Percentiles rank a stretch among this genome's conserved stretches.
phyloP scores from a whole-genome alignment of 2,113 vertebrate genomes.

The Abramis brama region DNA sequence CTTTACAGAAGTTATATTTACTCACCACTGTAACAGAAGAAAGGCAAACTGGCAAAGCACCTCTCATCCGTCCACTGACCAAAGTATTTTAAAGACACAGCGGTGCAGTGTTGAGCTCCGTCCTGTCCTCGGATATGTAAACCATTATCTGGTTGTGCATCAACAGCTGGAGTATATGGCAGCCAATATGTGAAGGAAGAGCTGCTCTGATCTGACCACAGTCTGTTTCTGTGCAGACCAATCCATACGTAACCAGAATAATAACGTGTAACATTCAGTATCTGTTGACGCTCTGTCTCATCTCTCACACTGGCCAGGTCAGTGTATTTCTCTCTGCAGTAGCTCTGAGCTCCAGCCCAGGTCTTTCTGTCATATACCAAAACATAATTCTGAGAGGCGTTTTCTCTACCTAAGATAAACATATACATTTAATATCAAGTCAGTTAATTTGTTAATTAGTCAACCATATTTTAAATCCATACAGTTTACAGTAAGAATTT shows the following conservation, averaged over 20 bases:
- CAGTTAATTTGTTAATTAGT: too few species aligned
- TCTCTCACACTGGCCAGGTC: slow-evolving; percentile 26
- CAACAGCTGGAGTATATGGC: accelerated
- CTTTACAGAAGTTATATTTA: too few species aligned
- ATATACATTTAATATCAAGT: too few species aligned
- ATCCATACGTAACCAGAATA: slow-evolving; percentile 43
- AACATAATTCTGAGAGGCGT: too few species aligned
- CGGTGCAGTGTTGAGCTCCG: slow-evolving; percentile 8
- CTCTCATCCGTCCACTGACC: slow-evolving; percentile 45
- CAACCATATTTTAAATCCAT: too few species aligned
- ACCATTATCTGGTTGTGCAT: slow-evolving; percentile 41
- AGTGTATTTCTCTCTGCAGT: slow-evolving; percentile 14
- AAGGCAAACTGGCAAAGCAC: not conserved
- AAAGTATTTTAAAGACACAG: slow-evolving; percentile 18
- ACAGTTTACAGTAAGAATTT: too few species aligned
- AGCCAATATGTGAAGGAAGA: slow-evolving; percentile 52
- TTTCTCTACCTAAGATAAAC: too few species aligned
- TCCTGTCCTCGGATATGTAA: not conserved
- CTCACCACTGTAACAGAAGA: too few species aligned
- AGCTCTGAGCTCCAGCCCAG: not conserved
- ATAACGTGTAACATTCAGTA: slow-evolving; percentile 3
- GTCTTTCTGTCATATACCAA: too few species aligned
- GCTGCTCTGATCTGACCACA: slow-evolving; percentile 39
- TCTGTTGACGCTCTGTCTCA: not conserved
- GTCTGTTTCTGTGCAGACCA: slow-evolving; percentile 60